Evolutionary conservation across 2,113 vertebrate species (phyloP).

Genomic region (Marmota monax): DNA sequence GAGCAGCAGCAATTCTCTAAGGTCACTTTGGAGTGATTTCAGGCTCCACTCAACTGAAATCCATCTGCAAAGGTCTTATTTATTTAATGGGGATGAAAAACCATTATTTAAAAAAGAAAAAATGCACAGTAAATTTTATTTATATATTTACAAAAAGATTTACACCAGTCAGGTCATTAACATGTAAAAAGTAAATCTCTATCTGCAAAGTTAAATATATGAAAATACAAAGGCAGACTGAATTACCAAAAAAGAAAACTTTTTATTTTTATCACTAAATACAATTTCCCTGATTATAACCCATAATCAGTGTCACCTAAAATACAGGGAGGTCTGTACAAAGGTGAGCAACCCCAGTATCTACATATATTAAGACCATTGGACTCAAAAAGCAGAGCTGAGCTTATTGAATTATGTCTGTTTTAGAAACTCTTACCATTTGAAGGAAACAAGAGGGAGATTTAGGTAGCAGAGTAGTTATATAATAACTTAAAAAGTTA

Average conservation of each 20-base stretch:
- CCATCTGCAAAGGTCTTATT: neutral
- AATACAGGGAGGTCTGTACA: constrained; percentile 48
- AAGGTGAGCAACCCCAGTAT: constrained; percentile 6
- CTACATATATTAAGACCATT: neutral
- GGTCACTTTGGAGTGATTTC: neutral
- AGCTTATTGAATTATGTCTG: constrained; percentile 64
- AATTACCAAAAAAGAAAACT: constrained; percentile 80
- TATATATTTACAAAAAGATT: constrained; percentile 85
- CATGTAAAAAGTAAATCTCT: constrained; percentile 76
- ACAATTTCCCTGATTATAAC: constrained; percentile 86
- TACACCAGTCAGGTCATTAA: constrained; percentile 81
- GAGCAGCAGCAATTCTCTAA: neutral
- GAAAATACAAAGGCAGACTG: constrained; percentile 84
- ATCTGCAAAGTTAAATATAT: constrained; percentile 84
- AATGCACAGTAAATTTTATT: constrained; percentile 81
- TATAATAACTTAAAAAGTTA: constrained; percentile 77
- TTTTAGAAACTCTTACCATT: constrained; percentile 71
- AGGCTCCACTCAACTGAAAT: neutral
- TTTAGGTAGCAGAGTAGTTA: constrained; percentile 51
- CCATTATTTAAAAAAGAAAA: constrained; percentile 50
- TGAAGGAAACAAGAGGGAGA: constrained; percentile 66
- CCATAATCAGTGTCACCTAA: constrained; percentile 76
- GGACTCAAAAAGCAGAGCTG: constrained; percentile 67
- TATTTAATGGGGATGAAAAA: constrained; percentile 33
- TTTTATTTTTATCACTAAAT: constrained; percentile 87